These are phyloP conservation scores for Octodon degus DNA, from an alignment of 2,113 vertebrate genomes.

Conservation along the genomic window DNA sequence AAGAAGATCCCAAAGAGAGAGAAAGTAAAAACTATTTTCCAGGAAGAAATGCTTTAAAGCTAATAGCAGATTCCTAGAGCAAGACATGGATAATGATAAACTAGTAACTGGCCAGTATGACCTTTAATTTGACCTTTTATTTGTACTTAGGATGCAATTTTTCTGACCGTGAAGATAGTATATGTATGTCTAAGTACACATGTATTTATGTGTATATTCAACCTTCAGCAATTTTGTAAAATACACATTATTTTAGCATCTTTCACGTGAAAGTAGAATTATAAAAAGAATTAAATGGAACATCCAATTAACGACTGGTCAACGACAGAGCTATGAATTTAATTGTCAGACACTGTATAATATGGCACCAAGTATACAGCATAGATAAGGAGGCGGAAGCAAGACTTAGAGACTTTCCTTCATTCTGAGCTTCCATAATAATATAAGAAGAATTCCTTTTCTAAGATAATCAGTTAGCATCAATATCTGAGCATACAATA, in stretches of 20 bases:
- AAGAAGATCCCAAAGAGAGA: no score
- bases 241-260: background rate
- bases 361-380: background rate
- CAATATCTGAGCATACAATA: background rate
- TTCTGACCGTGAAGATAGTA: no score
- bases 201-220: background rate
- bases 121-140: no score
- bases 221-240: background rate
- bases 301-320: background rate
- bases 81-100: no score
- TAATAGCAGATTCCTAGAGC: no score
- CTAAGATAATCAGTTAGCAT: background rate
- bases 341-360: background rate
- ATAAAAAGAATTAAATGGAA: conserved; percentile 13
- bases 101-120: no score
- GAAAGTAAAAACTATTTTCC: no score
- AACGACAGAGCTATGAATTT: background rate
- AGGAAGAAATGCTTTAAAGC: no score
- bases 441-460: background rate
- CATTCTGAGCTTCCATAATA: background rate
- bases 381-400: background rate
- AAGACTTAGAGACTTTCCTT: background rate
- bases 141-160: no score
- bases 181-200: no score
- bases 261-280: background rate